Base-by-base conservation (phyloP, 2,888 invertebrate species). In the Taenaris catops region DNA sequence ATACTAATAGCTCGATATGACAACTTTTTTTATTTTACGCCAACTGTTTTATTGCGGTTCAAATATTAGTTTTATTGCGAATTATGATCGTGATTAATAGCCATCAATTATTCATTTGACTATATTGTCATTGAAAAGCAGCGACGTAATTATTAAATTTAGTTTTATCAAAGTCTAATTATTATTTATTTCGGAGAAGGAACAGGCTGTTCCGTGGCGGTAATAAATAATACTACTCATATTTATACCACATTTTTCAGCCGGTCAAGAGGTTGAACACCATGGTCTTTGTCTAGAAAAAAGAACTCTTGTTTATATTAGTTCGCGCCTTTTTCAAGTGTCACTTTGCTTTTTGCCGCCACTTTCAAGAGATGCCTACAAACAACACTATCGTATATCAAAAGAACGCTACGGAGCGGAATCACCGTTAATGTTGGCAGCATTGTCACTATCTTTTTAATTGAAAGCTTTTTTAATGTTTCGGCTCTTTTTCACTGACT, bases 301-400 rank as follows among this genome's bases (percentile, higher is more conserved):
- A 66, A 55, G 63, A 65, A 53, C 55, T 57, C 56, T 55, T 79
- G 79, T 81, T 81, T 81, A 79, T 73, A 71, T 73, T 73, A 68
- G 72, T 79, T 84, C 71, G 75, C 79, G 83, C 81, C 79, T 76
- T 81, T 79, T 83, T 81, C 79, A 74, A 86, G 83, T 83, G 83
- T 81, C 84, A 83, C 83, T 84, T 81, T 78, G 72, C 78, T 74
- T 72, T 79, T 74, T 74, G 72, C 75, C 73, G 76, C 73, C 73
- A 66, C 68, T 72, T n/a, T 64, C 57, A 59, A 58, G 58, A 58
- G 62, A 49, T 53, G 52, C 61, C 50, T 58, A 57, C 58, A 57
- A 65, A 73, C 84, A 84, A 84, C 75, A 61, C 73, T 86, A 86
- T 86, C 84, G 68, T 64, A 79, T 86, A 79, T 86, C 84, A 86